Percentiles rank a stretch among this genome's conserved stretches.
Evolutionary conservation across 2,888 invertebrate genomes (phyloP).

Genomic region (Meiosimyza platycephala): DNA sequence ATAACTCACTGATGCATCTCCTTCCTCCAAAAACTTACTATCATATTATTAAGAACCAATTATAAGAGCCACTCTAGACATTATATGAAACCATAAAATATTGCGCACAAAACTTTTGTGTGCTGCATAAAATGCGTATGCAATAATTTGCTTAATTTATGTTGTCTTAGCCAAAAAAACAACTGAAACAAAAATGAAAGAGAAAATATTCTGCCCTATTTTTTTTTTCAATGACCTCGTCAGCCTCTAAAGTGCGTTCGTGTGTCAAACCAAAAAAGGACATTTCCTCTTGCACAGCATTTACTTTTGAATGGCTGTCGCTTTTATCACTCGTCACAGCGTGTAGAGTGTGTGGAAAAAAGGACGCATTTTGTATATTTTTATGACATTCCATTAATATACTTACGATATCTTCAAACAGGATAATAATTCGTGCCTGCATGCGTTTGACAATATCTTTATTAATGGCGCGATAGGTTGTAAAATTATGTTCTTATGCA

Average conservation of each 20-base stretch:
- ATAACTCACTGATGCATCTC: too few species aligned
- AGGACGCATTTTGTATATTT: not conserved
- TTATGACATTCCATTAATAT: conserved; percentile 32
- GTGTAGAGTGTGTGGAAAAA: too few species aligned
- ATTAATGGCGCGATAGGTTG: conserved; percentile 25
- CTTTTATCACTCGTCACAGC: not conserved
- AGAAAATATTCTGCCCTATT: not conserved
- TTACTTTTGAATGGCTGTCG: not conserved
- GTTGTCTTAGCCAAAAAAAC: not conserved
- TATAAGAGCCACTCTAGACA: too few species aligned
- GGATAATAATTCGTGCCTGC: conserved; percentile 32
- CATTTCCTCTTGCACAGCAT: not conserved
- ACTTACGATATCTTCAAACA: conserved; percentile 11
- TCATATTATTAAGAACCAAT: too few species aligned
- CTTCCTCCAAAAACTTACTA: too few species aligned
- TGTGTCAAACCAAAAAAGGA: conserved; percentile 17
- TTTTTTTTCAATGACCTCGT: not conserved
- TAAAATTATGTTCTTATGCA: not conserved
- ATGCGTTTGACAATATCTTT: conserved; percentile 31
- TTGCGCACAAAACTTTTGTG: too few species aligned
- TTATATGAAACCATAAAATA: too few species aligned
- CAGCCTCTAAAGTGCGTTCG: conserved; percentile 3
- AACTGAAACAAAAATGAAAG: not conserved
- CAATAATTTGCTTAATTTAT: conserved; percentile 12
- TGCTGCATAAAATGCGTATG: not conserved